Evolutionary conservation across 2,797 vertebrate genomes (phyloP).

Genomic region (Rousettus madagascariensis): DNA sequence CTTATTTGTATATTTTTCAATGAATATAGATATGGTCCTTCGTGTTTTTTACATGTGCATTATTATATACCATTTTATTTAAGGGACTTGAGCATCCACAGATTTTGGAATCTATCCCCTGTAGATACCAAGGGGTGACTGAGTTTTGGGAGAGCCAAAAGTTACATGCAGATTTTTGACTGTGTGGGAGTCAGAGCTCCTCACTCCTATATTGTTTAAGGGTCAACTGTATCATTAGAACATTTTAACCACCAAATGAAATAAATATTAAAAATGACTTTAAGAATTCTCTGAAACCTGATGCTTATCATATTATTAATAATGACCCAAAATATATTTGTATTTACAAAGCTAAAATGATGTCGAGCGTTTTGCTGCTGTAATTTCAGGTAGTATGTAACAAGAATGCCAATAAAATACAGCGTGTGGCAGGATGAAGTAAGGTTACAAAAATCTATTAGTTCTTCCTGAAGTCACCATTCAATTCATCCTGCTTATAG

Average conservation of each 20-base stretch:
- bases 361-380: background rate
- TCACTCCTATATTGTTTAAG: background rate
- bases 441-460: background rate
- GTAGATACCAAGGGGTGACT: background rate
- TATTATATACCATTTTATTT: background rate
- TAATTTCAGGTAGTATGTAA: background rate
- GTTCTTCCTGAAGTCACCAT: background rate
- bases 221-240: background rate
- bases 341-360: background rate
- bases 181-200: background rate
- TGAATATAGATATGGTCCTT: background rate
- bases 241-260: background rate
- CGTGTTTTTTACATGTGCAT: background rate
- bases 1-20: background rate
- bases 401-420: background rate
- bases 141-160: no score
- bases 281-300: background rate
- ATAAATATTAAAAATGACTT: background rate
- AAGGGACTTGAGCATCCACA: background rate
- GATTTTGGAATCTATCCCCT: background rate
- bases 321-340: background rate
- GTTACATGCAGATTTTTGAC: background rate
- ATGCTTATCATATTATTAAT: background rate
- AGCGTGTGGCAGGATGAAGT: background rate
- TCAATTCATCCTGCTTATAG: background rate